Conservation (phyloP, 2,888 invertebrate species). For the Hypsopygia costalis region DNA sequence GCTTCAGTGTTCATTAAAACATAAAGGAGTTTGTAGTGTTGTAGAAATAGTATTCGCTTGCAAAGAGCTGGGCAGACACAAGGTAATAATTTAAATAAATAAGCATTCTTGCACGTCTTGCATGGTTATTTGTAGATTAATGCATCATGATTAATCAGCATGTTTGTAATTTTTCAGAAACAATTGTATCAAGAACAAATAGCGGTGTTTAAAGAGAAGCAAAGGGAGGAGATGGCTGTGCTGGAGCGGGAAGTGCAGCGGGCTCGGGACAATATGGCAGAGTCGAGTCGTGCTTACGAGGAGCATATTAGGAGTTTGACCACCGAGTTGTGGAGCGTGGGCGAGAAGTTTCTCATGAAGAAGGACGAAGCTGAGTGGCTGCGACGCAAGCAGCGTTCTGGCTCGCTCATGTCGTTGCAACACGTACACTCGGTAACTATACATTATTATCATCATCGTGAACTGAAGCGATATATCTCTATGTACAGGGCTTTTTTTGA, state of each 20-base stretch:
- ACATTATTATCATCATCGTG: too few relatives aligned
- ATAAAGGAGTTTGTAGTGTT: conserved; percentile 16
- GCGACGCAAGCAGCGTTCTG: conserved; percentile 53
- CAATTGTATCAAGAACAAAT: conserved; percentile 83
- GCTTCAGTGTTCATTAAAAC: conserved; percentile 46
- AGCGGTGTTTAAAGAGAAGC: conserved; percentile 64
- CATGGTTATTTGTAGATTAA: too few relatives aligned
- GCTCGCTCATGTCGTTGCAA: conserved; percentile 69
- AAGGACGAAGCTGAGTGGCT: conserved; percentile 79
- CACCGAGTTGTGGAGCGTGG: conserved; percentile 81
- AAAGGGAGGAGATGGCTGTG: conserved; percentile 72
- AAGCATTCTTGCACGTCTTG: conserved; percentile 13
- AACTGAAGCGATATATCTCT: too few relatives aligned
- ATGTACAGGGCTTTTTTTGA: too few relatives aligned
- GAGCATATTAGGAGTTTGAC: conserved; percentile 68
- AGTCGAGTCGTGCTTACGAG: conserved; percentile 55
- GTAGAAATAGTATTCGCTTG: conserved; percentile 32
- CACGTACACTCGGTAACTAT: conserved; percentile 60
- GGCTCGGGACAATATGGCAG: conserved; percentile 71
- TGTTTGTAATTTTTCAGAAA: conserved; percentile 59
- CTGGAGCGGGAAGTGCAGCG: conserved; percentile 73
- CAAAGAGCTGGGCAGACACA: conserved; percentile 20
- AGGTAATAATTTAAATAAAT: conserved; percentile 47
- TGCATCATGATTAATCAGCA: too few relatives aligned
- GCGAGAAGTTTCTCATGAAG: conserved; percentile 80